Percentiles rank a stretch among this genome's conserved stretches.
These are phyloP conservation scores for Atta cephalotes DNA, from an alignment of 1,140 invertebrate genomes.

Conservation along the genomic window DNA sequence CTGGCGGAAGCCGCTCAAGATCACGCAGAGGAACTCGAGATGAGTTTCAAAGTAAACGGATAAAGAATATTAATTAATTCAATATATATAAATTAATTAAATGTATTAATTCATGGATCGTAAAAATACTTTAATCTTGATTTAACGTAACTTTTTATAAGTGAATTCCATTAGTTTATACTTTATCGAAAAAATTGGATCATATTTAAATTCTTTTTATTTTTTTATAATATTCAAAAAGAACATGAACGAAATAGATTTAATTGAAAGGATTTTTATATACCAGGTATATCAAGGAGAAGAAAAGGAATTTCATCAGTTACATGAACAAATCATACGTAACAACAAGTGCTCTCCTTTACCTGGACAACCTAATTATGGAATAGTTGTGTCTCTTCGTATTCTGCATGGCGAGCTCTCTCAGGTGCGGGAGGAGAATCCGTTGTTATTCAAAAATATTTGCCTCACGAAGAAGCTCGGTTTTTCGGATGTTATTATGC, in stretches of 20 bases:
- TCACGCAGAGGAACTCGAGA: conserved; percentile 88
- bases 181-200: background rate
- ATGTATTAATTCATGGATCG: background rate
- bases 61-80: background rate
- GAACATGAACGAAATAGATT: background rate
- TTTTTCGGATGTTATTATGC: conserved; percentile 98
- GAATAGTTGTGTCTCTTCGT: conserved; percentile 91
- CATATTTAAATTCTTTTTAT: background rate
- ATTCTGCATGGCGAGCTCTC: conserved; percentile 91
- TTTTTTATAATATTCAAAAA: background rate
- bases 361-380: conserved; percentile 89
- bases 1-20: conserved; percentile 88
- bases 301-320: conserved; percentile 96
- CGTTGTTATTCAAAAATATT: conserved; percentile 93
- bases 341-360: conserved; percentile 94
- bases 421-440: conserved; percentile 91
- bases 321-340: conserved; percentile 95
- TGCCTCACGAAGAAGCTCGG: conserved; percentile 95
- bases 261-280: background rate
- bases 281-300: conserved; percentile 92
- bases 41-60: conserved; percentile 88
- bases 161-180: background rate
- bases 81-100: background rate
- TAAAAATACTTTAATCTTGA: background rate
- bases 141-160: background rate